Evolutionary conservation across 37 sponge, comb jelly and placozoan genomes (phyloP), one percentile per base, ranked within the genome.

Genomic region (Haliclona indistincta): DNA sequence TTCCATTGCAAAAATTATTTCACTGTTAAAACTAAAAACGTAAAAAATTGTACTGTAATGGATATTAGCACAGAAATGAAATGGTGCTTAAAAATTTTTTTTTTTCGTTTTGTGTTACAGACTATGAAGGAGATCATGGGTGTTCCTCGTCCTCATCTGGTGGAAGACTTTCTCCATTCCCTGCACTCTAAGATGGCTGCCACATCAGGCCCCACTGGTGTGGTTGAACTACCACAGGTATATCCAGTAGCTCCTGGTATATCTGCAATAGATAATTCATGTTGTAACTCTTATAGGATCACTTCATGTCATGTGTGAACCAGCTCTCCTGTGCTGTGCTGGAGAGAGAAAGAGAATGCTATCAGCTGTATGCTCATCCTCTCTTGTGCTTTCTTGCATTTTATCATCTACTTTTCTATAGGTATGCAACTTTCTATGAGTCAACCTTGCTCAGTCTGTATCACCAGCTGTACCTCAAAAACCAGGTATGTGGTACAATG

Each of bases 341-440:
- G 53, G 75, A 67, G 30, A 84, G 90, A 71, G 90, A 90, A 77
- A 84, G 74, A 65, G 90, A 90, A 38, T 61, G 56, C 49, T 90
- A 81, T 42, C 76, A 84, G 25, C 54, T 84, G 90, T 90, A 64
- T 64, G 83, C 11, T 20, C n/a, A n/a, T n/a, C n/a, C 15, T 29
- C 17, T 26, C 20, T 19, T 64, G 1, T 63, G 7, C 13, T 55
- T 19, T 10, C 42, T 13, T 36, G 2, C 13, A 19, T 22, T 1
- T 32, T 56, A 36, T 5, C 60, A 28, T 43, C 30, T 43, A n/a
- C n/a, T n/a, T n/a, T n/a, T 56, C 1, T 45, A 23, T 47, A 90
- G 90, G 54, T 90, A 84, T 80, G 80, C 85, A 10, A 66, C 81
- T 29, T 80, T 70, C 62, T 90, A 90, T 54, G 90, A 90, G 49